Evolutionary conservation across 2,888 invertebrate genomes (phyloP).

Genomic region (Orthosia incerta): DNA sequence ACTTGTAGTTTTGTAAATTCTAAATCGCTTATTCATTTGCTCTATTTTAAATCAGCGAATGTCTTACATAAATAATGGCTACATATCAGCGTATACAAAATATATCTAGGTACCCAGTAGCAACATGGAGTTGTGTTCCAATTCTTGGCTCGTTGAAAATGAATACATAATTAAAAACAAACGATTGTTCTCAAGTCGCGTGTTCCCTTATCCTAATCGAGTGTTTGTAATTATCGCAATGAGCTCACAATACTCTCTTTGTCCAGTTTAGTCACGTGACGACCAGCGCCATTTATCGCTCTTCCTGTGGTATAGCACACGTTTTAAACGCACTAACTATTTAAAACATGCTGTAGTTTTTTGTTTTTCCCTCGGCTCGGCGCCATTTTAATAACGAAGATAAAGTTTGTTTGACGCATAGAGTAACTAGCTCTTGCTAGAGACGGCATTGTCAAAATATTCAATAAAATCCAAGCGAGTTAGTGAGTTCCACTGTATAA

Average conservation of each 20-base stretch:
- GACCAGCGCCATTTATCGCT: conserved; percentile 42
- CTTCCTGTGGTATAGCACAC: conserved; percentile 38
- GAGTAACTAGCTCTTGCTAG: background rate
- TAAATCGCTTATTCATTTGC: background rate
- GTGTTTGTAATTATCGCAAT: conserved; percentile 34
- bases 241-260: conserved; percentile 43
- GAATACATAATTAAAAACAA: conserved; percentile 18
- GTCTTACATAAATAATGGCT: too few relatives aligned
- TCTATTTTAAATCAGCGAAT: background rate
- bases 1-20: background rate
- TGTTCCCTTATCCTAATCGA: conserved; percentile 40
- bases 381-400: conserved; percentile 10
- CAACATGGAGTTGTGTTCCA: background rate
- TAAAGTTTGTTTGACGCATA: conserved; percentile 4
- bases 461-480: background rate
- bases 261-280: conserved; percentile 43
- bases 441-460: background rate
- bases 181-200: conserved; percentile 27
- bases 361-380: conserved; percentile 31
- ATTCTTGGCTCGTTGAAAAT: conserved; percentile 8
- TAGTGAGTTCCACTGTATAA: background rate
- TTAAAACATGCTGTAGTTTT: conserved; percentile 13
- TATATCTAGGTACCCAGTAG: background rate
- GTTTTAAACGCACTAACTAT: conserved; percentile 23
- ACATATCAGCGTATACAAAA: background rate